Evolutionary conservation across 2,113 vertebrate species (phyloP).

Genomic region (Hiodon tergisus): DNA sequence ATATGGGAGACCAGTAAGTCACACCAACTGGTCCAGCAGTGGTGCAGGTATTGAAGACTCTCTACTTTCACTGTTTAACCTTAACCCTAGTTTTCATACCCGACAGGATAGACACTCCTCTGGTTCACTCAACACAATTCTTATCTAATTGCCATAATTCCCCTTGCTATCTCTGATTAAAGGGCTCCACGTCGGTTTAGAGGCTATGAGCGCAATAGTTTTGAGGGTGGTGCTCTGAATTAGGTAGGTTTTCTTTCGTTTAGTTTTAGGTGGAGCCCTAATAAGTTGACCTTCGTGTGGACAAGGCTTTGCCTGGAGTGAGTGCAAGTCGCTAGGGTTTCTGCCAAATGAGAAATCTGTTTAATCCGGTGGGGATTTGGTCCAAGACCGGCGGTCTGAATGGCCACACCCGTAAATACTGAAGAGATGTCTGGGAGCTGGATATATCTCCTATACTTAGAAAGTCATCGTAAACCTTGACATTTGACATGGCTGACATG

Average conservation of each 20-base stretch:
- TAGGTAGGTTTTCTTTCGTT: too few species aligned
- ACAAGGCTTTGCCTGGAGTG: background rate
- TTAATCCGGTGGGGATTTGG: slow-evolving; percentile 51
- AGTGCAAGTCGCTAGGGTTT: slow-evolving; percentile 19
- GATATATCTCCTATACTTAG: slow-evolving; percentile 54
- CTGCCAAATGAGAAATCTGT: slow-evolving; percentile 43
- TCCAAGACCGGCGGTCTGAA: slow-evolving; percentile 48
- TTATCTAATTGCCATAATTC: background rate
- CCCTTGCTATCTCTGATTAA: too few species aligned
- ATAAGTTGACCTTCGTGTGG: background rate
- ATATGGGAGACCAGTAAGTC: background rate
- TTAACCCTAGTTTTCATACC: background rate
- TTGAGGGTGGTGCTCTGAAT: background rate
- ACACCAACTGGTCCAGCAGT: background rate
- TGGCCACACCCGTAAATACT: slow-evolving; percentile 44
- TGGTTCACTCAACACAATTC: background rate
- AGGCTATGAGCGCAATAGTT: background rate
- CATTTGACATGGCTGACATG: slow-evolving; percentile 53
- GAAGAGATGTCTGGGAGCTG: slow-evolving; percentile 44
- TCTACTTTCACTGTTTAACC: too few species aligned
- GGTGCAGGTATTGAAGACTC: too few species aligned
- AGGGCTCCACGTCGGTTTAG: too few species aligned
- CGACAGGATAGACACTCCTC: background rate
- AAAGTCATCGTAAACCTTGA: slow-evolving; percentile 55
- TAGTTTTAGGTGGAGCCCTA: background rate